Evolutionary conservation across 2,113 vertebrate species (phyloP).

Genomic region (Bucco capensis): DNA sequence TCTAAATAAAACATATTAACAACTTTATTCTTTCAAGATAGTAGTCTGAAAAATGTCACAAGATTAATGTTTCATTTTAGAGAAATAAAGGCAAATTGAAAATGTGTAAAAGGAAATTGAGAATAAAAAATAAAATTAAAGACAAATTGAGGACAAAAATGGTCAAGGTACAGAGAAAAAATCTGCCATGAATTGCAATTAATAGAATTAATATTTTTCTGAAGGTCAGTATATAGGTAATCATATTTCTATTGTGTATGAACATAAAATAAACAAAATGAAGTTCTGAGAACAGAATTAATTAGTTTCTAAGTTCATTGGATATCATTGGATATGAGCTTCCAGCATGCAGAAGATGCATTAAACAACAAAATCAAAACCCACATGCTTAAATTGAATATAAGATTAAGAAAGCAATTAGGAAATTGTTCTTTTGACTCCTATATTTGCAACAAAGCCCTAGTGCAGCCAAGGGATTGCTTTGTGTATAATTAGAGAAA

Average conservation of each 20-base stretch:
- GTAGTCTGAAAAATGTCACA: background rate
- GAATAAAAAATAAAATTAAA: background rate
- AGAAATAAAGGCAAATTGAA: background rate
- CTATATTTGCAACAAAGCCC: conserved; percentile 15
- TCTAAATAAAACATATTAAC: background rate
- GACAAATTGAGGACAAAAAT: background rate
- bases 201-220: background rate
- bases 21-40: background rate
- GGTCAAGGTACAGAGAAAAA: background rate
- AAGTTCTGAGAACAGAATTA: background rate
- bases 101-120: background rate
- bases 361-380: conserved; percentile 23
- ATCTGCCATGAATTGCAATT: background rate
- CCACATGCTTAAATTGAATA: conserved; percentile 60
- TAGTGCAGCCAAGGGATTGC: background rate
- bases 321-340: background rate
- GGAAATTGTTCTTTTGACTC: conserved; percentile 21
- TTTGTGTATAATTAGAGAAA: background rate
- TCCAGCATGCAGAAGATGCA: conserved; percentile 30
- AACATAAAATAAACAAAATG: background rate
- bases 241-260: background rate
- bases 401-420: conserved; percentile 21
- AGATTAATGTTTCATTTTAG: background rate
- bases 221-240: background rate
- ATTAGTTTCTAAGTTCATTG: background rate